A percentile compares a stretch with the other conserved stretches of the same genome.
Conservation (phyloP, 2,113 vertebrate species). For the Gadus chalcogrammus region DNA sequence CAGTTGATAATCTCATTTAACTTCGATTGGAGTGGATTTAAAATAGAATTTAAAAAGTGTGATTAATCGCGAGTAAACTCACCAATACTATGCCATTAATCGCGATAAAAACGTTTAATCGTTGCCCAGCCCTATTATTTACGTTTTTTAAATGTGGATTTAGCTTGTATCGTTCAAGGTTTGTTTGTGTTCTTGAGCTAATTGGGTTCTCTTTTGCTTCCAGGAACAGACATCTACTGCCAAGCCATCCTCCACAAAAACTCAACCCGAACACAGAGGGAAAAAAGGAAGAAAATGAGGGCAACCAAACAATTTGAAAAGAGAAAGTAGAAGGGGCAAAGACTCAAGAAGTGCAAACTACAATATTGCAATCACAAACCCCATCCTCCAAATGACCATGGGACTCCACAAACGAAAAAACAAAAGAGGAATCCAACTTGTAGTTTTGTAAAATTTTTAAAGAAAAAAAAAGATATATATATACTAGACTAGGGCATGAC, state of each 20-base stretch:
- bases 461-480: conserved; percentile 57
- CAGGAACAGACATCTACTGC: conserved; percentile 89
- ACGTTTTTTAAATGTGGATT: too few relatives aligned
- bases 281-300: conserved; percentile 56
- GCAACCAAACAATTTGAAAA: conserved; percentile 10
- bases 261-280: conserved; percentile 61
- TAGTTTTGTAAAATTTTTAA: conserved; percentile 82
- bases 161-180: too few relatives aligned
- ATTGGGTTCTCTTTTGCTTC: not conserved
- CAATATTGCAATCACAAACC: conserved; percentile 6
- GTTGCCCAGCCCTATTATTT: too few relatives aligned
- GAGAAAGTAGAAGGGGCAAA: conserved; percentile 14
- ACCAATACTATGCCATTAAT: too few relatives aligned
- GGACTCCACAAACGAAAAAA: conserved; percentile 23
- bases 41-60: too few relatives aligned
- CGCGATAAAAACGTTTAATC: too few relatives aligned
- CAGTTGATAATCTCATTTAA: too few relatives aligned
- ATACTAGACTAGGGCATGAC: conserved; percentile 86
- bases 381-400: conserved; percentile 34
- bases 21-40: too few relatives aligned
- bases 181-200: not conserved
- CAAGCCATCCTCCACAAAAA: conserved; percentile 79
- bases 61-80: too few relatives aligned
- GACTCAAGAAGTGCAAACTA: conserved; percentile 38
- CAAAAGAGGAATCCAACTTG: conserved; percentile 61